Conservation (phyloP, 1,140 invertebrate genomes). For the Drosophila hydei region DNA sequence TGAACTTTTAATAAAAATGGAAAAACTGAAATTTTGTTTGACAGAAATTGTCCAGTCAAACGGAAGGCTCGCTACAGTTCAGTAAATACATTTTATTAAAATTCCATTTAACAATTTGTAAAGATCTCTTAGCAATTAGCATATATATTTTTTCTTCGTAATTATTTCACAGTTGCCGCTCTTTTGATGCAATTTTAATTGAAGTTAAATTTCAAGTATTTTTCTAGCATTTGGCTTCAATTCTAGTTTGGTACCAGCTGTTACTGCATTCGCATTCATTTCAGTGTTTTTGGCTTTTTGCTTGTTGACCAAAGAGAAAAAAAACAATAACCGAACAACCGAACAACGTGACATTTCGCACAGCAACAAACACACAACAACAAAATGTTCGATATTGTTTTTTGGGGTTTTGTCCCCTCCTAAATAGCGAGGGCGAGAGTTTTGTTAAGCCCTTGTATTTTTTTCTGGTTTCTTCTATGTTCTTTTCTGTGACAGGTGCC, state of each 20-base stretch:
- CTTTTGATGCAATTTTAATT: background rate
- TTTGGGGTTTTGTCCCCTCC: background rate
- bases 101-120: no score
- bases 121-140: no score
- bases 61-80: no score
- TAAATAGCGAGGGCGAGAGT: background rate
- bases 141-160: no score
- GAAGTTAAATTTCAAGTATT: background rate
- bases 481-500: conserved; percentile 85
- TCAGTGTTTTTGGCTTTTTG: background rate
- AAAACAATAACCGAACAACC: no score
- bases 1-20: no score
- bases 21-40: no score
- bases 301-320: conserved; percentile 5
- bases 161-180: no score
- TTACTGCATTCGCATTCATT: conserved; percentile 9
- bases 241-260: background rate
- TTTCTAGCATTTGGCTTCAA: background rate
- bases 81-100: no score
- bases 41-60: no score
- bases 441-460: conserved; percentile 2
- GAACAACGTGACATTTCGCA: conserved; percentile 23
- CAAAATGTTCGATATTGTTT: conserved; percentile 20
- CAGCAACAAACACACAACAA: background rate
- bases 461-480: conserved; percentile 3